phyloP scores from a whole-genome alignment of 1,140 invertebrate genomes.

The Zaprionus davidi region DNA sequence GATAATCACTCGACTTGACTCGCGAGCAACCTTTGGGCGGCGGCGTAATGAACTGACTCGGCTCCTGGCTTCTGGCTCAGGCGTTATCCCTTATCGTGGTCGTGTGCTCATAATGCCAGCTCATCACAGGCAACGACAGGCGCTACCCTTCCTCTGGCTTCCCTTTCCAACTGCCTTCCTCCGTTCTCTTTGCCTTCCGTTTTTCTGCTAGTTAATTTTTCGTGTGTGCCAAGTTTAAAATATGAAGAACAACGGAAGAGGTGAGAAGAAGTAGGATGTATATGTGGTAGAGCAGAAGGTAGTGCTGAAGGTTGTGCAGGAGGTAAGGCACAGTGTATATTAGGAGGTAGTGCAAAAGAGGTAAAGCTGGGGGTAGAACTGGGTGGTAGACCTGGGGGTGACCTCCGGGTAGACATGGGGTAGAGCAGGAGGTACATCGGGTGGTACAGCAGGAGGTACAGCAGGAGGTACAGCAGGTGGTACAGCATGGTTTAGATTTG shows the following conservation, averaged over 20 bases:
- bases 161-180: neutral
- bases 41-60: slow-evolving; percentile 43
- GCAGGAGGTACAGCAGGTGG: neutral
- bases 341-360: neutral
- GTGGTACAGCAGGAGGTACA: neutral
- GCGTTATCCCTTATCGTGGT: slow-evolving; percentile 33
- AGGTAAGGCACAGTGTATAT: neutral
- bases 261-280: neutral
- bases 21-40: slow-evolving; percentile 38
- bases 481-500: neutral
- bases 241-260: slow-evolving; percentile 8
- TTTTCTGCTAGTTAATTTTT: slow-evolving; percentile 45
- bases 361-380: neutral
- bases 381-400: neutral
- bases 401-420: too few relatives aligned
- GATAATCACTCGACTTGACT: slow-evolving; percentile 40
- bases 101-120: slow-evolving; percentile 36
- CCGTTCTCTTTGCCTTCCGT: neutral
- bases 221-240: slow-evolving; percentile 45
- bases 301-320: neutral
- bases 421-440: neutral
- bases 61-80: slow-evolving; percentile 9
- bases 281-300: neutral
- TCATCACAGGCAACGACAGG: slow-evolving; percentile 33
- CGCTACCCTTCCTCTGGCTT: neutral